Conservation (phyloP, 2,797 vertebrate species). For the Oreortyx pictus region DNA sequence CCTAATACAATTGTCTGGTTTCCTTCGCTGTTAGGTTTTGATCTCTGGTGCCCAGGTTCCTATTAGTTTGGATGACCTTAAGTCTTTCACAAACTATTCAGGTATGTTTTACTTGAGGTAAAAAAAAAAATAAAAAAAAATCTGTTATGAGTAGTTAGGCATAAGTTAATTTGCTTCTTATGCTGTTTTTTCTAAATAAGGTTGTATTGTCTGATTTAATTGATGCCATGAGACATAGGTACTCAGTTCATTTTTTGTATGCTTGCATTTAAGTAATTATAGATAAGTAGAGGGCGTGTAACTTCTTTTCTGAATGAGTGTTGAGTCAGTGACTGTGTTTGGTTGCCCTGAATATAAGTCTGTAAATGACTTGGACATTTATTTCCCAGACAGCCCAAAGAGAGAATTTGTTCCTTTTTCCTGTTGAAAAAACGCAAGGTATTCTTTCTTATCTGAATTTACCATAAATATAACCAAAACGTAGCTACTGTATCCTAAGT, state of each 20-base stretch:
- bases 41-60: conserved; percentile 97
- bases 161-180: background rate
- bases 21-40: conserved; percentile 84
- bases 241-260: background rate
- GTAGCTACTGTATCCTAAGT: background rate
- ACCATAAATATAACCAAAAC: background rate
- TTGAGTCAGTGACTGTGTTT: background rate
- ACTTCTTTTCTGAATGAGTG: background rate
- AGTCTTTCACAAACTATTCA: conserved; percentile 98
- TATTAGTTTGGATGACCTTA: conserved; percentile 95
- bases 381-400: background rate
- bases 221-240: background rate
- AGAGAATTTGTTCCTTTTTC: background rate
- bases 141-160: background rate
- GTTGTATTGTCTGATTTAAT: background rate
- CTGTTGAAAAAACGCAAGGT: background rate
- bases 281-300: background rate
- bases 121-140: background rate
- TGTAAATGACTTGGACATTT: background rate
- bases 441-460: background rate
- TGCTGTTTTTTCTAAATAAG: background rate
- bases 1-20: background rate
- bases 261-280: background rate
- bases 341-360: background rate
- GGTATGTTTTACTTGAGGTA: conserved; percentile 66